phyloP scores from a whole-genome alignment of 2,797 vertebrate species.

The Eulemur coronatus region DNA sequence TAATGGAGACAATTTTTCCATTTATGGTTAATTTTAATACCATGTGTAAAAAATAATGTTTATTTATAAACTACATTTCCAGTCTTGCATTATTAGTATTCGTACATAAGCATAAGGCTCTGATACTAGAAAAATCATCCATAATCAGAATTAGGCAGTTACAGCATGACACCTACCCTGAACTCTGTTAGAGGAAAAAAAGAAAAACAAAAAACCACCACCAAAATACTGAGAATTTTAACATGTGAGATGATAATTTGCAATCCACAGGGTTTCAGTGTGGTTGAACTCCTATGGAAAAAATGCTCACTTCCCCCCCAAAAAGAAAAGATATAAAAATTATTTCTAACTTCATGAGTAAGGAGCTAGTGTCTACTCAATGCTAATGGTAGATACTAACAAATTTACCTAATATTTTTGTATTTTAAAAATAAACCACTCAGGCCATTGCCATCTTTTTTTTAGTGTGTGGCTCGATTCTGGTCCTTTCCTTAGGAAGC shows the following conservation, averaged over 20 bases:
- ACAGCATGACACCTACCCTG: background rate
- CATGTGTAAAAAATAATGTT: background rate
- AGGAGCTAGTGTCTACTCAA: background rate
- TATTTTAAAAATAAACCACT: conserved; percentile 40
- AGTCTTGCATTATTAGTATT: background rate
- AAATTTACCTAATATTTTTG: background rate
- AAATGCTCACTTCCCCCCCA: background rate
- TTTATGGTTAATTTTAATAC: conserved; percentile 39
- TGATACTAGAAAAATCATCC: background rate
- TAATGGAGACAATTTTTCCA: conserved; percentile 28
- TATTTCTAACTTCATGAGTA: background rate
- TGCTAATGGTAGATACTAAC: background rate
- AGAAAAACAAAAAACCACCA: background rate
- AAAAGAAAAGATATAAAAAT: conserved; percentile 1
- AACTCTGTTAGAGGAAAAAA: background rate
- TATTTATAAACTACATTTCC: background rate
- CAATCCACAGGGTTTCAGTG: background rate
- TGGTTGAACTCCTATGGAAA: background rate
- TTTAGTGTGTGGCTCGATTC: background rate
- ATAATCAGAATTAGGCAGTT: background rate
- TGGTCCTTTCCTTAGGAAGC: background rate
- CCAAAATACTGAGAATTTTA: conserved; percentile 5
- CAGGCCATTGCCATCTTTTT: background rate
- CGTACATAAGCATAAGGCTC: background rate
- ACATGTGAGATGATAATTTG: background rate